Conservation (phyloP, 1,140 invertebrate species). For the Macrocentrus cingulum region DNA sequence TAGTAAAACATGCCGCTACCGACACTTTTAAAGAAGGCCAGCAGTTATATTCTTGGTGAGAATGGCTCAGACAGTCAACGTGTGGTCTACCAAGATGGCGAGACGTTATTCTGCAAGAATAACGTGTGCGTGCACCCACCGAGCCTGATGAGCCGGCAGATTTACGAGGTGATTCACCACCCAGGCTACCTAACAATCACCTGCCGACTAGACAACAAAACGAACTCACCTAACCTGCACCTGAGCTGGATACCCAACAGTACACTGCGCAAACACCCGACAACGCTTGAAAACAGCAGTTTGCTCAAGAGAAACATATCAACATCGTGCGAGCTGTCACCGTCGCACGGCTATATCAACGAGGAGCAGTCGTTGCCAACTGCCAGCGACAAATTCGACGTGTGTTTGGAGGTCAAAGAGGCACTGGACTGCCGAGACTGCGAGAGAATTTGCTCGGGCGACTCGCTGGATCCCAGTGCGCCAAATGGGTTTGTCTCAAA, state of each 20-base stretch:
- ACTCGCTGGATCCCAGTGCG: constrained; percentile 17
- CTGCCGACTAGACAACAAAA: constrained; percentile 74
- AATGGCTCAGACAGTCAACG: constrained; percentile 53
- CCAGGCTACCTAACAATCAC: constrained; percentile 89
- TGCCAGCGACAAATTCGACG: constrained; percentile 42
- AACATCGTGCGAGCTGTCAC: background rate
- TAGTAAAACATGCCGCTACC: constrained; percentile 71
- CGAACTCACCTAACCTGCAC: constrained; percentile 77
- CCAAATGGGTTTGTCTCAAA: background rate
- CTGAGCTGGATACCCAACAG: constrained; percentile 93
- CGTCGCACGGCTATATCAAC: constrained; percentile 26
- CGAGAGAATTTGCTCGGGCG: constrained; percentile 53
- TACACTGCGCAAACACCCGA: constrained; percentile 83
- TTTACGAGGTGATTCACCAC: constrained; percentile 82
- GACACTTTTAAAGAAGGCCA: constrained; percentile 73
- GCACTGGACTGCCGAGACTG: constrained; percentile 51
- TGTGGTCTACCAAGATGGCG: constrained; percentile 72
- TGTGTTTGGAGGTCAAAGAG: constrained; percentile 53
- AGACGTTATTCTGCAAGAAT: constrained; percentile 86
- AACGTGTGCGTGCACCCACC: constrained; percentile 96
- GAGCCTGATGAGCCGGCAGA: constrained; percentile 69
- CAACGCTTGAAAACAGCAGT: constrained; percentile 67
- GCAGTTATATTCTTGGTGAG: constrained; percentile 76
- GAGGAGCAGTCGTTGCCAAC: constrained; percentile 29
- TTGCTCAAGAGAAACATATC: constrained; percentile 32